Base-by-base conservation (phyloP, 2,888 invertebrate genomes). In the Epiperipatus broadwayi region DNA sequence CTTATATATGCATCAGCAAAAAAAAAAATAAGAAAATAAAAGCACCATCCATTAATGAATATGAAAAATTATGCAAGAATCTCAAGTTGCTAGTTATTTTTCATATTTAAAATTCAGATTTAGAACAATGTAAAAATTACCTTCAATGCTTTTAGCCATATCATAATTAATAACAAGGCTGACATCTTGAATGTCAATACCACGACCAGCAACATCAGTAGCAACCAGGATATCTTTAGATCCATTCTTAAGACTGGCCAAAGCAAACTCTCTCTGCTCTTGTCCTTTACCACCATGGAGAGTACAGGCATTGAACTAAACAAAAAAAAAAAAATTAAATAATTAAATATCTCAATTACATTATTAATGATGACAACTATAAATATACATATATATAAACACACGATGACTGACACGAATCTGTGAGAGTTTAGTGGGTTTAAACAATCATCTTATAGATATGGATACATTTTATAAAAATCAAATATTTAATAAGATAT, bases 141-240 rank as follows among this genome's bases (percentile, higher is more conserved):
- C 75, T 69, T 99, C 97, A 53, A 99, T 95, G 14, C 78, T 75
- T 61, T 97, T 97, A 0, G 97, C 93, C 97, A 99, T 99, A 57
- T 99, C 97, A 53, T 99, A 99, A 61, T 99, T 99, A 51, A 99
- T 85, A 45, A 99, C 97, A 63, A 97, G 70, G 5, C 93, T 89
- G 2, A 99, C 97, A 59, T 99, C 95, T 58, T 97, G 95, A 57
- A 99, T 95, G 57, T 99, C 97, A 49, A 99, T 97, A 83, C 97
- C 97, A 71, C 97, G 79, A 49, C 97, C 97, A 48, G 97, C 97
- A 1, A 99, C 97, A 61, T 99, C 95, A 1, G 97, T 99, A 1
- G 97, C 97, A 28, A 99, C 97, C 49, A 99, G 65, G 54, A 99
- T 97, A 56, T 99, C 93, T 59, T 95, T 95, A 1, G 79, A 72